These are phyloP conservation scores for Lasiurus cinereus DNA, from an alignment of 2,113 vertebrate genomes.

Conservation along the genomic window DNA sequence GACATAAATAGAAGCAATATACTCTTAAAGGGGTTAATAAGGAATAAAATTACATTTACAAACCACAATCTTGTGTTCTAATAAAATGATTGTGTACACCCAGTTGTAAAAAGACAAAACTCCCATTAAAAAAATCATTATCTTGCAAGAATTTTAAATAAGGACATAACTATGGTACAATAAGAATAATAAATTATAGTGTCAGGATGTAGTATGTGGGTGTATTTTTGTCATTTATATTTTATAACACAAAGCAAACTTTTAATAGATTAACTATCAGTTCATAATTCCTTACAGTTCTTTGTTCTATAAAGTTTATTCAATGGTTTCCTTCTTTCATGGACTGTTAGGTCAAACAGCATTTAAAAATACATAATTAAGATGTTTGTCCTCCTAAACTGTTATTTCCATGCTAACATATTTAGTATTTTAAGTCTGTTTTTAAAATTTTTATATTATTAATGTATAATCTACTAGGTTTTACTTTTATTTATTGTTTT, in stretches of 20 bases:
- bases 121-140: conserved; percentile 26
- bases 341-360: background rate
- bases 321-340: background rate
- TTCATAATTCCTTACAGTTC: background rate
- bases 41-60: conserved; percentile 41
- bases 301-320: conserved; percentile 25
- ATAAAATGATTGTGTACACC: conserved; percentile 1
- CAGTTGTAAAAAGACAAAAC: background rate
- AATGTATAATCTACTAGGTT: background rate
- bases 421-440: background rate
- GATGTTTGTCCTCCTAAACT: background rate
- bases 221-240: conserved; percentile 24
- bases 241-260: background rate
- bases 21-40: conserved; percentile 24
- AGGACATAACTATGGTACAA: background rate
- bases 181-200: conserved; percentile 6
- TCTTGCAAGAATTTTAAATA: background rate
- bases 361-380: background rate
- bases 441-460: background rate
- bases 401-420: background rate
- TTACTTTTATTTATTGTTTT: background rate
- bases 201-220: background rate
- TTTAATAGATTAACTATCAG: conserved; percentile 45
- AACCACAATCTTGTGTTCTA: conserved; percentile 25
- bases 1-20: background rate